phyloP scores from a whole-genome alignment of 2,797 vertebrate species.

The Takifugu rubripes region DNA sequence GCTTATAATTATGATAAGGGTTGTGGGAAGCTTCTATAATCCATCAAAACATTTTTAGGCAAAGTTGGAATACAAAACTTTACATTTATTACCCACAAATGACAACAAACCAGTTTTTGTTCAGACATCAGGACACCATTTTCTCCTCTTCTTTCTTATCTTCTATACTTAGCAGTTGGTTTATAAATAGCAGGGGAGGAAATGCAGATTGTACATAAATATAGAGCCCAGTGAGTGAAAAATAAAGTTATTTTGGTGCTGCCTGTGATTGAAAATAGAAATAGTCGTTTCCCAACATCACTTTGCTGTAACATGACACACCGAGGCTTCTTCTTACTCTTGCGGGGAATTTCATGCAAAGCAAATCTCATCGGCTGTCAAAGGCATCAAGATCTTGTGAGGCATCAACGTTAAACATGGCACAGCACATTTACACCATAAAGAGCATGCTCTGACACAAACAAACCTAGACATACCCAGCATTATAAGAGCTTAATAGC shows the following conservation, averaged over 20 bases:
- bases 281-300: slow-evolving; percentile 29
- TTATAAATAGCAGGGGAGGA: slow-evolving; percentile 46
- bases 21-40: too few species aligned
- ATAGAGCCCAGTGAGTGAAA: slow-evolving; percentile 52
- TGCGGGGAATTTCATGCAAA: slow-evolving; percentile 51
- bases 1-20: too few species aligned
- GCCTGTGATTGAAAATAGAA: slow-evolving; percentile 56
- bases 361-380: slow-evolving; percentile 62
- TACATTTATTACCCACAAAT: slow-evolving; percentile 12
- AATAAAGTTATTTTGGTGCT: slow-evolving; percentile 55
- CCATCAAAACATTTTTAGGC: too few species aligned
- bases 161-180: slow-evolving; percentile 28
- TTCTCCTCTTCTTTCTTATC: slow-evolving; percentile 27
- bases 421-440: slow-evolving; percentile 47
- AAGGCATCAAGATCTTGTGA: slow-evolving; percentile 50
- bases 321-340: slow-evolving; percentile 22
- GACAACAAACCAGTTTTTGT: slow-evolving; percentile 34
- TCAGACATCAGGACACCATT: slow-evolving; percentile 33
- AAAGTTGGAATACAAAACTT: not conserved
- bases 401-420: slow-evolving; percentile 31
- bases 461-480: slow-evolving; percentile 5
- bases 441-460: slow-evolving; percentile 39
- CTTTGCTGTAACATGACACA: slow-evolving; percentile 23
- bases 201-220: slow-evolving; percentile 50
- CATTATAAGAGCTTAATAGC: slow-evolving; percentile 2